Evolutionary conservation across 2,888 invertebrate genomes (phyloP), one percentile per base, ranked within the genome.

Genomic region (Thera obeliscata): DNA sequence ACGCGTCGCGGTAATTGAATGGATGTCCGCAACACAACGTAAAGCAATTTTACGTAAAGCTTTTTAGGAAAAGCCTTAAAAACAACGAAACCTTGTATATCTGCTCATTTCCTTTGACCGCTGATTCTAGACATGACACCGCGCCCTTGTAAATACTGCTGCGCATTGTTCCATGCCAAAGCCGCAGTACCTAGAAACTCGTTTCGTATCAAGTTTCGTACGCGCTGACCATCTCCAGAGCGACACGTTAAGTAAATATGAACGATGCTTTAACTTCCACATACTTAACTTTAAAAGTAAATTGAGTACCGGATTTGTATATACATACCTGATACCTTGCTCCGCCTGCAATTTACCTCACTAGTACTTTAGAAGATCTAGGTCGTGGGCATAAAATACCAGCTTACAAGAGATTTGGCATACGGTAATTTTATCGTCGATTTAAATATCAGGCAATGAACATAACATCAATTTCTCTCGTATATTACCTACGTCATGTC

Each of bases 161-260:
- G 75, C 71, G 81, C 76, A 87, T 87, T 87, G 86, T 87, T 85
- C 78, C 64, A 61, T 71, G 73, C 69, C 73, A 78, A 78, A 81
- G 77, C 79, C 79, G 74, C 73, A 78, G 78, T 74, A n/a, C n/a
- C n/a, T n/a, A 74, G 78, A 81, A 86, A 87, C 87, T 80, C 76
- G 85, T 87, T 87, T 78, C 71, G 77, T 81, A 83, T 87, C 83
- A 73, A 76, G 82, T 87, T 87, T 81, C 86, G 74, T 80, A 74
- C 78, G 78, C 78, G 78, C 36, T 35, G 61, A 78, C 71, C 79
- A 76, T 80, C 77, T 77, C 76, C 76, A 62, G 71, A 73, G 70
- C 69, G 66, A 71, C 71, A 73, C 63, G 72, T 66, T 50, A 67
- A 36, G 64, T 7, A 46, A 46, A 46, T 46, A 46, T 46, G 6